Percentiles rank a stretch among this genome's conserved stretches.
Evolutionary conservation across 2,113 vertebrate genomes (phyloP).

Genomic region (Callopanchax toddi): DNA sequence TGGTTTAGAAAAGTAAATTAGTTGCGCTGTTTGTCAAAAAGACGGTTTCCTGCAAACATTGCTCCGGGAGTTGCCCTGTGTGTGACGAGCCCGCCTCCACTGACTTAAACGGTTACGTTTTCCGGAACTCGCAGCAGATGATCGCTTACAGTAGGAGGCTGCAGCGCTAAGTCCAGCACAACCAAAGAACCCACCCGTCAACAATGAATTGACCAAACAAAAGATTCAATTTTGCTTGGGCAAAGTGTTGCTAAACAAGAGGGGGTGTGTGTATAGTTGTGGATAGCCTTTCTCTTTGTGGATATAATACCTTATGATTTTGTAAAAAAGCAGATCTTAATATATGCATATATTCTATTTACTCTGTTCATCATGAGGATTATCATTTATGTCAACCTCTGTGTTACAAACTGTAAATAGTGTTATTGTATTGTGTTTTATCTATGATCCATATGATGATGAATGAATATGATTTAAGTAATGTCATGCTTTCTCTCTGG

Average conservation of each 20-base stretch:
- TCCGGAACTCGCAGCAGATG: constrained; percentile 45
- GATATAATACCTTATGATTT: constrained; percentile 72
- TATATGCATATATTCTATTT: constrained; percentile 79
- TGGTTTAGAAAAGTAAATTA: constrained; percentile 41
- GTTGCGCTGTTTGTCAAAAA: constrained; percentile 29
- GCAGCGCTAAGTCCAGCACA: constrained; percentile 56
- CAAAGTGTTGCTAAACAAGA: constrained; percentile 58
- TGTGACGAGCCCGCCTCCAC: constrained; percentile 9
- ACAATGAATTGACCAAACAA: constrained; percentile 72
- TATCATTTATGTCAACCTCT: constrained; percentile 68
- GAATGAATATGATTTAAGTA: constrained; percentile 76
- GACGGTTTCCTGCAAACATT: constrained; percentile 19
- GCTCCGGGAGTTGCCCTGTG: constrained; percentile 35
- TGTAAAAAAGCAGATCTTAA: constrained; percentile 79
- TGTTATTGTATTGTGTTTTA: constrained; percentile 75
- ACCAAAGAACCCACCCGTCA: constrained; percentile 79
- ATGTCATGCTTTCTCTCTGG: constrained; percentile 77
- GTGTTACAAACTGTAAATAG: constrained; percentile 80
- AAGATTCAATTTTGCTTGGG: constrained; percentile 60
- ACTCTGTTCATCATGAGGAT: constrained; percentile 72
- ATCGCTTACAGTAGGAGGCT: constrained; percentile 44
- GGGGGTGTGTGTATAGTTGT: constrained; percentile 65
- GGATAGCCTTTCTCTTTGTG: constrained; percentile 73
- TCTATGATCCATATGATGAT: constrained; percentile 69
- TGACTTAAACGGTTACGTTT: constrained; percentile 24